Evolutionary conservation across 1,140 invertebrate species (phyloP).

Genomic region (Drosophila kikkawai): DNA sequence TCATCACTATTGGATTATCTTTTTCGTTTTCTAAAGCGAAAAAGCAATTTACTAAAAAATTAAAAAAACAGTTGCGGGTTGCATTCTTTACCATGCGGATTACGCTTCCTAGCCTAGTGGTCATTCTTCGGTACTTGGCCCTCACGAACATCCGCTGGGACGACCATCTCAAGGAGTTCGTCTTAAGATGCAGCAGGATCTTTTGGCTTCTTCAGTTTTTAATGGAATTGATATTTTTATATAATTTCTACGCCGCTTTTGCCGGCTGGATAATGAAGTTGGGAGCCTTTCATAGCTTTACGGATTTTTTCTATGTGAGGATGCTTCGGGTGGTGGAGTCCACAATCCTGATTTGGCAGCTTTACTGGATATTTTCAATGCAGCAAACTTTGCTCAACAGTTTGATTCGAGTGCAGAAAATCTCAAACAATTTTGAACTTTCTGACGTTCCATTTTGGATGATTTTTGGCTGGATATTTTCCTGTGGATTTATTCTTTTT

Average conservation of each 20-base stretch:
- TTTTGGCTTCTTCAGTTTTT: background rate
- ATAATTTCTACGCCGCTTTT: background rate
- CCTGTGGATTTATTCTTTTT: rapidly evolving
- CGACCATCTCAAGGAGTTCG: background rate
- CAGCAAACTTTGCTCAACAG: background rate
- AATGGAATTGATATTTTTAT: background rate
- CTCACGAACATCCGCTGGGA: background rate
- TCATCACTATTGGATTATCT: background rate
- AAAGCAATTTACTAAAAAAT: background rate
- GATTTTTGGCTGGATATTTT: background rate
- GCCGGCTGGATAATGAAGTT: rapidly evolving
- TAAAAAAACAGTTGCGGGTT: background rate
- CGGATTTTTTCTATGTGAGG: background rate
- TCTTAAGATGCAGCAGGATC: background rate
- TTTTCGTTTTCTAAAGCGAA: background rate
- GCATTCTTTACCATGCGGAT: background rate
- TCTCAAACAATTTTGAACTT: background rate
- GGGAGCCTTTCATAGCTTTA: background rate
- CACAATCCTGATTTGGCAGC: background rate
- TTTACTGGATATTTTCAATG: background rate
- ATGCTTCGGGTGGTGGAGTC: background rate
- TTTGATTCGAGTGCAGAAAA: background rate
- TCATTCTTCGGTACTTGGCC: background rate
- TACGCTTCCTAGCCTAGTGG: background rate
- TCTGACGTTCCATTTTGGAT: background rate